Percentiles rank a stretch among this genome's conserved stretches.
Evolutionary conservation across 2,888 invertebrate species (phyloP).

Genomic region (Sipha maydis): DNA sequence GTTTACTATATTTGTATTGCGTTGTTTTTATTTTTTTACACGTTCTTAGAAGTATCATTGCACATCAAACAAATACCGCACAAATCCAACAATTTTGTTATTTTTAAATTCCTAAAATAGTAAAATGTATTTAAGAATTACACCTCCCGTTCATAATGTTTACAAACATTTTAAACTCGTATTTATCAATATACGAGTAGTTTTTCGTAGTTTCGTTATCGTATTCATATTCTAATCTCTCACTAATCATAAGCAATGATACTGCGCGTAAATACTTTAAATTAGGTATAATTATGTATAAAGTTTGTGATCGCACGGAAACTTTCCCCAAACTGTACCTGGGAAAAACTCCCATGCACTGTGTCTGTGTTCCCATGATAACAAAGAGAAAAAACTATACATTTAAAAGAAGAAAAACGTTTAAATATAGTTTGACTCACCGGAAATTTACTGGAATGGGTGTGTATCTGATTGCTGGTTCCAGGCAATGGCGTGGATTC

Average conservation of each 20-base stretch:
- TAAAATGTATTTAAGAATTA: neutral
- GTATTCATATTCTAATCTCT: slow-evolving; percentile 33
- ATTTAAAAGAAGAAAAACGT: neutral
- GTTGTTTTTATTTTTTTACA: slow-evolving; percentile 26
- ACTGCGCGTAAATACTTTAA: neutral
- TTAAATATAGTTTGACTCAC: slow-evolving; percentile 70
- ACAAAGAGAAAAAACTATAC: slow-evolving; percentile 3
- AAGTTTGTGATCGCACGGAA: neutral
- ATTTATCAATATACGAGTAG: slow-evolving; percentile 6
- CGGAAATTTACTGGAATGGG: slow-evolving; percentile 83
- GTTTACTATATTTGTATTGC: slow-evolving; percentile 36
- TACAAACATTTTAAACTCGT: slow-evolving; percentile 18
- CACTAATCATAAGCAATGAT: slow-evolving; percentile 12
- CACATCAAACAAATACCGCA: slow-evolving; percentile 34
- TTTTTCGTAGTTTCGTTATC: slow-evolving; percentile 43
- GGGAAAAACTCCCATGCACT: slow-evolving; percentile 42
- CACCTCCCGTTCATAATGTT: neutral
- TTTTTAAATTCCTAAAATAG: neutral
- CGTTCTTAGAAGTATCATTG: slow-evolving; percentile 32
- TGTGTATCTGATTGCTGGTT: slow-evolving; percentile 71
- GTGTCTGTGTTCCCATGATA: slow-evolving; percentile 15
- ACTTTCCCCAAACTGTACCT: slow-evolving; percentile 45
- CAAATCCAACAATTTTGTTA: neutral
- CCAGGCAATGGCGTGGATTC: slow-evolving; percentile 66
- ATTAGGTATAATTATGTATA: neutral